Evolutionary conservation across 2,797 vertebrate species (phyloP).

Genomic region (Sebastes iracundus): DNA sequence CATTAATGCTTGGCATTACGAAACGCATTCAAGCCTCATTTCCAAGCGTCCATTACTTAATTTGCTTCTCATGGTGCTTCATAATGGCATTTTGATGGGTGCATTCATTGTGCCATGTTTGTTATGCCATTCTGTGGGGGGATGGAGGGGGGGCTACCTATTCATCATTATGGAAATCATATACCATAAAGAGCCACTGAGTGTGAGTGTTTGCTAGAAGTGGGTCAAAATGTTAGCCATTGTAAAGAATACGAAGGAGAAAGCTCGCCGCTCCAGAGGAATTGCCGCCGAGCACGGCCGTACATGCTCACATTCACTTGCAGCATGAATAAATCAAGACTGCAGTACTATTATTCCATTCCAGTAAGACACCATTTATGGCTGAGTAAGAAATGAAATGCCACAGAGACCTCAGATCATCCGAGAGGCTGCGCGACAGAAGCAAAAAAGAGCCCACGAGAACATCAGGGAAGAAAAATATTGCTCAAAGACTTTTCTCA

Average conservation of each 20-base stretch:
- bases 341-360: conserved; percentile 65
- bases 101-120: conserved; percentile 54
- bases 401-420: conserved; percentile 70
- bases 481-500: conserved; percentile 36
- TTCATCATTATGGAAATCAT: conserved; percentile 68
- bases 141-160: background rate
- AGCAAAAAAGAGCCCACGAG: conserved; percentile 55
- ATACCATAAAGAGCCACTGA: conserved; percentile 40
- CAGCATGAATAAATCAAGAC: conserved; percentile 76
- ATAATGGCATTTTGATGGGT: conserved; percentile 62
- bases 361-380: conserved; percentile 67
- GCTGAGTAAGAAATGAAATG: conserved; percentile 71
- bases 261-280: conserved; percentile 41
- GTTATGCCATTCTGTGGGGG: conserved; percentile 33
- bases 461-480: conserved; percentile 49
- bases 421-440: conserved; percentile 34
- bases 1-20: conserved; percentile 48
- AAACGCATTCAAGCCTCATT: conserved; percentile 52
- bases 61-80: conserved; percentile 41
- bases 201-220: conserved; percentile 51
- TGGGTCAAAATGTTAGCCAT: conserved; percentile 70
- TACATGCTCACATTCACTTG: conserved; percentile 57
- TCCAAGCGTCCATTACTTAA: conserved; percentile 62
- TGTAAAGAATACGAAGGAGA: conserved; percentile 51
- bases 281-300: conserved; percentile 30